Percentiles rank a stretch among this genome's conserved stretches.
These are phyloP conservation scores for Schizothorax lantsangensis DNA, from an alignment of 2,797 vertebrate species.

Conservation along the genomic window DNA sequence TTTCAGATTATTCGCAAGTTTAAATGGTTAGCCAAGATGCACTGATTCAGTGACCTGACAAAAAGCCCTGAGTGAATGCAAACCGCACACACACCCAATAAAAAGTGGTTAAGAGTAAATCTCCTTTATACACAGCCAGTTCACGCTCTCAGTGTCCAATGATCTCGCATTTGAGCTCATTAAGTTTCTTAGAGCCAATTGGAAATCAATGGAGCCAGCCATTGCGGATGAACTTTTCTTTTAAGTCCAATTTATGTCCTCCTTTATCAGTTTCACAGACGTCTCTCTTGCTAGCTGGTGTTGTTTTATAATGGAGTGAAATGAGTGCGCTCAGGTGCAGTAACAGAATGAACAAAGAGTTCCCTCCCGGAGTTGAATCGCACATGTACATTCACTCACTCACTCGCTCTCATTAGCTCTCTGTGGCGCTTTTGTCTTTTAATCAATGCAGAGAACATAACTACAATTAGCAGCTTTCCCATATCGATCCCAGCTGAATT, in stretches of 20 bases:
- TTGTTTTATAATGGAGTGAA: slow-evolving; percentile 12
- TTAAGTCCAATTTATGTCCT: slow-evolving; percentile 24
- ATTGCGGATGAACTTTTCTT: slow-evolving; percentile 16
- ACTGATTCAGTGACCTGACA: slow-evolving; percentile 13
- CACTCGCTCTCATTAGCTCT: slow-evolving; percentile 43
- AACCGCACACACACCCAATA: not conserved
- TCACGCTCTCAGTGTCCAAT: slow-evolving; percentile 7
- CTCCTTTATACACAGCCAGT: slow-evolving; percentile 12
- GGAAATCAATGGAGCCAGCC: slow-evolving; percentile 36
- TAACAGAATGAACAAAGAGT: slow-evolving; percentile 7
- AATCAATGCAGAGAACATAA: slow-evolving; percentile 55
- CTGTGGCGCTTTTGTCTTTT: slow-evolving; percentile 45
- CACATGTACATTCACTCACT: slow-evolving; percentile 17
- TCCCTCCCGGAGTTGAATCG: slow-evolving; percentile 4
- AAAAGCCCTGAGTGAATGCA: not conserved
- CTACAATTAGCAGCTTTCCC: slow-evolving; percentile 54
- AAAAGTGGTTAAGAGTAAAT: slow-evolving; percentile 37
- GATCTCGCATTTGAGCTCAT: slow-evolving; percentile 44
- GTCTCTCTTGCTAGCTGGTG: not conserved
- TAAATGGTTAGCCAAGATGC: not conserved
- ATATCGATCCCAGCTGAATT: slow-evolving; percentile 53
- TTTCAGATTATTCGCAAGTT: not conserved
- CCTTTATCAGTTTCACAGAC: slow-evolving; percentile 36
- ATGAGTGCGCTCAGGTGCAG: slow-evolving; percentile 2
- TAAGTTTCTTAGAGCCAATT: slow-evolving; percentile 32